Evolutionary conservation across 2,113 vertebrate species (phyloP), one percentile per base, ranked within the genome.

Genomic region (Cebus imitator): DNA sequence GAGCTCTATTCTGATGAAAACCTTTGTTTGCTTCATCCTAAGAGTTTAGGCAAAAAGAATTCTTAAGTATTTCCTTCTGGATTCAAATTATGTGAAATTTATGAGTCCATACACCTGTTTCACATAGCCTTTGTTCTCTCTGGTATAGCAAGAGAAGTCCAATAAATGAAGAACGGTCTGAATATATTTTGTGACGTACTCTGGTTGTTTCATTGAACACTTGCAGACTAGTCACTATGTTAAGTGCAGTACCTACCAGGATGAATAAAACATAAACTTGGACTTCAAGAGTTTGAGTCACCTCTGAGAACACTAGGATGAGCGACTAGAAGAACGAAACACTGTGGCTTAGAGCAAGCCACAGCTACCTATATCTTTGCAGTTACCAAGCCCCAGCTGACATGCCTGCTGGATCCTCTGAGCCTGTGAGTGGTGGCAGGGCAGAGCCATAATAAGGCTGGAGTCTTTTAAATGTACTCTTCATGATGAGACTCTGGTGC

Each of bases 31-130:
- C 11, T 82, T 96, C 4, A 2, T 66, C 17, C 86, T 14, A n/a
- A 85, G 50, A 6, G 32, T 48, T 6, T 85, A 57, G 89, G 93
- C 92, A 87, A 95, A 95, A 95, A 90, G 21, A 18, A 85, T 17
- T 88, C 88, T 73, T 87, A 43, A 79, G 85, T 91, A 93, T 95
- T 96, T 81, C 43, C 27, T 83, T 97, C 83, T 64, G 3, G 73
- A 82, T 91, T 98, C 96, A 95, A 96, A 95, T 79, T 48, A 78
- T 52, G 27, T 78, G 23, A 21, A 70, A 30, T 87, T 93, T 20
- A 43, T 32, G 76, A 55, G 18, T 7, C 8, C 97, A 91, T 57
- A 92, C 80, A 81, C 84, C 48, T 68, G 37, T 97, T 82, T 96
- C 37, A 1, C 20, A 23, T 40, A 8, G 84, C 11, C 40, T 92